Percentiles rank a stretch among this genome's conserved stretches.
These are phyloP conservation scores for Lottia gigantea DNA, from an alignment of 2,888 invertebrate species.

Conservation along the genomic window DNA sequence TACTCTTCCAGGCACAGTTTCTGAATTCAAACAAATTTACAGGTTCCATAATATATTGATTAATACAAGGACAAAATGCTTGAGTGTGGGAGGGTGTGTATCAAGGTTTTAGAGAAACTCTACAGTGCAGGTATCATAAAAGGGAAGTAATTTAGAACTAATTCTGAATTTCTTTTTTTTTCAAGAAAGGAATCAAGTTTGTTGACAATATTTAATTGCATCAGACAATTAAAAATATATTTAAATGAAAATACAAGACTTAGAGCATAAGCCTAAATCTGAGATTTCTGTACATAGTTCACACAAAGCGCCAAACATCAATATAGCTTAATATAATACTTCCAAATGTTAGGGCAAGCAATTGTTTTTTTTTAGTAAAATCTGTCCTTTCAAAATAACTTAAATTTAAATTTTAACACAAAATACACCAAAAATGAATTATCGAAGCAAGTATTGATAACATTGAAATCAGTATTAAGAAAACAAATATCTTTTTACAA, in stretches of 20 bases:
- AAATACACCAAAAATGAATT: neutral
- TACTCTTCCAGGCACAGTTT: too few relatives aligned
- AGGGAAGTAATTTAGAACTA: too few relatives aligned
- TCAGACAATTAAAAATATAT: slow-evolving; percentile 9
- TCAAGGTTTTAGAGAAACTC: too few relatives aligned
- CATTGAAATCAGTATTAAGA: too few relatives aligned
- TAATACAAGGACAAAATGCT: too few relatives aligned
- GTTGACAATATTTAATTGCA: slow-evolving; percentile 10
- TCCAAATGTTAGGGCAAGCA: neutral
- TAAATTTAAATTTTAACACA: neutral
- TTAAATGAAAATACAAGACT: slow-evolving; percentile 5
- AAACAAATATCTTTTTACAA: too few relatives aligned
- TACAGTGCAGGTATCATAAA: too few relatives aligned
- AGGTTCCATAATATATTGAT: too few relatives aligned
- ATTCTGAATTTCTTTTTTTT: too few relatives aligned
- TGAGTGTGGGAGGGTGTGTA: too few relatives aligned
- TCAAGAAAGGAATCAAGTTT: neutral
- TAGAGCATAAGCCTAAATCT: neutral
- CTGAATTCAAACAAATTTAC: too few relatives aligned
- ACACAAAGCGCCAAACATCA: slow-evolving; percentile 1
- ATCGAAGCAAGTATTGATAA: neutral
- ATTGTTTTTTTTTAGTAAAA: neutral
- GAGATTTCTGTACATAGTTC: slow-evolving; percentile 6
- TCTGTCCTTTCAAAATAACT: neutral
- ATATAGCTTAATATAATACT: neutral